phyloP scores from a whole-genome alignment of 2,888 invertebrate genomes.

The Rotaria sp. region DNA sequence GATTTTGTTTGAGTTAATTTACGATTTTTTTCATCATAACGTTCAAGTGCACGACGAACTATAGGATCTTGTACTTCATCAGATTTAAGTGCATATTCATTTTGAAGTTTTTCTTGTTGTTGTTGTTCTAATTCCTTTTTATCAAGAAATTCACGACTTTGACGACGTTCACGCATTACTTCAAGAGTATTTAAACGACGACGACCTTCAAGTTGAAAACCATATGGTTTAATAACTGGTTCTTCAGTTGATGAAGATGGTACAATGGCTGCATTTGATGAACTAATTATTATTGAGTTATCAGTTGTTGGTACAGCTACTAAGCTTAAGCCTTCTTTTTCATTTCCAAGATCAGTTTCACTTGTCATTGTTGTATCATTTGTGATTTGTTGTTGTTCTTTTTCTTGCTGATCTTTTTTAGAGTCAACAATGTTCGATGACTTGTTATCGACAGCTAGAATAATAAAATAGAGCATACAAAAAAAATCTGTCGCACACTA shows the following conservation, averaged over 20 bases:
- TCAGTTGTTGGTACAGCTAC: not conserved
- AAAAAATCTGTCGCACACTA: not conserved
- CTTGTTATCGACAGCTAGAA: not conserved
- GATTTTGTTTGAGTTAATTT: constrained; percentile 23
- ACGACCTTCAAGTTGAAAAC: not conserved
- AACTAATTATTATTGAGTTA: not conserved
- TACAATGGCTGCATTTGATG: not conserved
- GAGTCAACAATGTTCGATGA: not conserved
- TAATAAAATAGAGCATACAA: not conserved
- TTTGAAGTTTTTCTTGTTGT: not conserved
- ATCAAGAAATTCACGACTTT: not conserved
- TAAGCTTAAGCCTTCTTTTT: not conserved
- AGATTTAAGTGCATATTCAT: not conserved
- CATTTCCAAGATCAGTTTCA: not conserved
- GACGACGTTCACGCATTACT: not conserved
- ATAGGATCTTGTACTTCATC: constrained; percentile 12
- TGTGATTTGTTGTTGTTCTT: not conserved
- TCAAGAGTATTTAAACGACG: constrained; percentile 23
- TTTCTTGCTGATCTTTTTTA: not conserved
- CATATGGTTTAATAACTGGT: not conserved
- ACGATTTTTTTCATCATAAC: constrained; percentile 22
- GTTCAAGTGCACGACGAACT: constrained; percentile 7
- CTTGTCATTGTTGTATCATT: not conserved
- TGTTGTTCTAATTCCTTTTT: not conserved
- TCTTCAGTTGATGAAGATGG: not conserved